Percentiles rank a stretch among this genome's conserved stretches.
phyloP scores from a whole-genome alignment of 1,140 invertebrate species.

The Mylabris phalerata region DNA sequence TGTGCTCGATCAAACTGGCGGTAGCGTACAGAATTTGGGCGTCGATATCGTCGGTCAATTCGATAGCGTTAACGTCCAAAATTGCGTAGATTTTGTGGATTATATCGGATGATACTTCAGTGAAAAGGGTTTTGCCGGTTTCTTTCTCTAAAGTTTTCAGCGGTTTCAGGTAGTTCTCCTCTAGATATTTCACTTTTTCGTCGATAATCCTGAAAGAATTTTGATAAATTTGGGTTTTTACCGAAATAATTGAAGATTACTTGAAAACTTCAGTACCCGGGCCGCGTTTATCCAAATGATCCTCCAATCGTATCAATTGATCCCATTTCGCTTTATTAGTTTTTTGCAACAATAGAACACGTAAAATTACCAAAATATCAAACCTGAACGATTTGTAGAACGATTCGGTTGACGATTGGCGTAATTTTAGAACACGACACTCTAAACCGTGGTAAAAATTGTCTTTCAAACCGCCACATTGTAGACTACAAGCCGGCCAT shows the following conservation, averaged over 20 bases:
- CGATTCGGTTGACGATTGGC: slow-evolving; percentile 1
- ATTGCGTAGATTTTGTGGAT: slow-evolving; percentile 59
- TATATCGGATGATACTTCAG: slow-evolving; percentile 48
- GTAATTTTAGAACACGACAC: slow-evolving; percentile 45
- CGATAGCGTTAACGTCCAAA: slow-evolving; percentile 61
- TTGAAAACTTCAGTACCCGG: slow-evolving; percentile 56
- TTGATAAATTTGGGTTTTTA: not conserved
- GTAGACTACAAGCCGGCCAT: slow-evolving; percentile 60
- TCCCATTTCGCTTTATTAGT: slow-evolving; percentile 56
- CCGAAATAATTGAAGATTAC: slow-evolving; percentile 35
- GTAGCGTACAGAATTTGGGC: slow-evolving; percentile 51
- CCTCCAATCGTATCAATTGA: slow-evolving; percentile 56
- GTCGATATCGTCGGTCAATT: slow-evolving; percentile 46
- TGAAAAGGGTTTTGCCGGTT: slow-evolving; percentile 16
- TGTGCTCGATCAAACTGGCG: slow-evolving; percentile 57
- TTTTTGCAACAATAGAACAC: slow-evolving; percentile 58
- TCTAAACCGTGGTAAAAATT: slow-evolving; percentile 56
- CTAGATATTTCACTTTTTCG: slow-evolving; percentile 54
- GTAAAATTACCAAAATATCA: slow-evolving; percentile 58
- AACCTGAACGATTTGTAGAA: slow-evolving; percentile 43
- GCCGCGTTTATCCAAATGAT: slow-evolving; percentile 59
- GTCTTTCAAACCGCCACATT: slow-evolving; percentile 54
- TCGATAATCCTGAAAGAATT: slow-evolving; percentile 50
- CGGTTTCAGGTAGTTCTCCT: slow-evolving; percentile 51
- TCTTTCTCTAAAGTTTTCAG: slow-evolving; percentile 21